These are phyloP conservation scores for Sus cebifrons DNA, from an alignment of 2,797 vertebrate species.

Conservation along the genomic window DNA sequence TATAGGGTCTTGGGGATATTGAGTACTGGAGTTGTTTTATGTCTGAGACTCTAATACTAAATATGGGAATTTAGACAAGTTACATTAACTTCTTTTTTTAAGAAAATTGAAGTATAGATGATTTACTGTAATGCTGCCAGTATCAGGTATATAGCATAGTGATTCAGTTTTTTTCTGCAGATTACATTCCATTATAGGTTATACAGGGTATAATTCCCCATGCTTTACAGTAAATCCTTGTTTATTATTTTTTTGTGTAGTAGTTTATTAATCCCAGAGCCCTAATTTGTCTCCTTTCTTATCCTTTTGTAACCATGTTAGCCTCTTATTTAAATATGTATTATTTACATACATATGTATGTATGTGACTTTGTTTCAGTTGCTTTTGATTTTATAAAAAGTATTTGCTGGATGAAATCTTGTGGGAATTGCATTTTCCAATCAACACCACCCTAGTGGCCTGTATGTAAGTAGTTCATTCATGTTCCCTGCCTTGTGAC, in stretches of 20 bases:
- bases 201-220: neutral
- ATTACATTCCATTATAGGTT: neutral
- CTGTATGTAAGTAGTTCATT: neutral
- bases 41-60: conserved; percentile 35
- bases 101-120: neutral
- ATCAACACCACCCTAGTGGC: neutral
- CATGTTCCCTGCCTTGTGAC: neutral
- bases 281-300: neutral
- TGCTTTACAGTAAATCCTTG: neutral
- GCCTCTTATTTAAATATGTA: neutral
- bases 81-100: neutral
- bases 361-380: conserved; percentile 12
- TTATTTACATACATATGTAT: neutral
- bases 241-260: neutral
- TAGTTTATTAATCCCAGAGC: neutral
- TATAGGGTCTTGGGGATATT: neutral
- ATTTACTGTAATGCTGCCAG: neutral
- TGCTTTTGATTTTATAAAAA: conserved; percentile 43
- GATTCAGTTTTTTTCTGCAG: neutral
- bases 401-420: neutral
- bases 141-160: neutral
- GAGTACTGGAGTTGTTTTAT: neutral
- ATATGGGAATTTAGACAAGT: conserved; percentile 16
- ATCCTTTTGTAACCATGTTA: neutral
- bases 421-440: conserved; percentile 49